Conservation (phyloP, 2,888 invertebrate genomes). For the Anthophora plumipes region DNA sequence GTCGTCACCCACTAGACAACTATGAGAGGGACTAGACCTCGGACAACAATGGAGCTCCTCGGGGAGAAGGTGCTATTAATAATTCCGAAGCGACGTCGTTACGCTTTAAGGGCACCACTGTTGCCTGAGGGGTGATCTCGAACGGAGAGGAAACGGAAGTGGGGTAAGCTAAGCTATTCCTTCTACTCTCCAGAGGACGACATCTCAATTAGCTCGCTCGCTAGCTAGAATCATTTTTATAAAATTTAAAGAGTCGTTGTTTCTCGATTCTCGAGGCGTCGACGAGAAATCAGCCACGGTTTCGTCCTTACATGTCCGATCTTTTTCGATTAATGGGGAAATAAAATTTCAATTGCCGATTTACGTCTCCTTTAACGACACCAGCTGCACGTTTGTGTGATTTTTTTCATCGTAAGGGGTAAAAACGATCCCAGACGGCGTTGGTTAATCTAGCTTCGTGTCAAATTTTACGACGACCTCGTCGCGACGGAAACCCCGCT, state of each 20-base stretch:
- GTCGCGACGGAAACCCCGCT: conserved; percentile 15
- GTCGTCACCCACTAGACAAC: conserved; percentile 57
- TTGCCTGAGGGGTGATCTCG: conserved; percentile 37
- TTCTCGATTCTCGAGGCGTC: no score
- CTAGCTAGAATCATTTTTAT: conserved; percentile 45
- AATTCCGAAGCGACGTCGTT: conserved; percentile 70
- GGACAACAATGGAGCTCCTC: conserved; percentile 63
- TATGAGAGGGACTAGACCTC: conserved; percentile 46
- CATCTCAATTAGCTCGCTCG: conserved; percentile 72
- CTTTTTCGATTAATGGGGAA: no score
- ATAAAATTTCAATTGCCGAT: no score
- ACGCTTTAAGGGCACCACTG: conserved; percentile 59
- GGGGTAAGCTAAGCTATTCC: conserved; percentile 70
- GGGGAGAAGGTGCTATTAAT: conserved; percentile 70
- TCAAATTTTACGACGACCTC: conserved; percentile 62
- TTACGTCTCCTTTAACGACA: conserved; percentile 20
- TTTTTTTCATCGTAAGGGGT: neutral
- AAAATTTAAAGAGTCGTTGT: no score
- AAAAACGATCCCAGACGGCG: neutral
- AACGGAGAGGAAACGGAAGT: conserved; percentile 48
- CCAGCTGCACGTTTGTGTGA: conserved; percentile 1
- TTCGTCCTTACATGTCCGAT: no score
- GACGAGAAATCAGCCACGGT: no score
- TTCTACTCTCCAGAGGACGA: conserved; percentile 63
- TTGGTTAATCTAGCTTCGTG: conserved; percentile 56